phyloP scores from a whole-genome alignment of 2,797 vertebrate genomes.

The Myripristis jacobus region DNA sequence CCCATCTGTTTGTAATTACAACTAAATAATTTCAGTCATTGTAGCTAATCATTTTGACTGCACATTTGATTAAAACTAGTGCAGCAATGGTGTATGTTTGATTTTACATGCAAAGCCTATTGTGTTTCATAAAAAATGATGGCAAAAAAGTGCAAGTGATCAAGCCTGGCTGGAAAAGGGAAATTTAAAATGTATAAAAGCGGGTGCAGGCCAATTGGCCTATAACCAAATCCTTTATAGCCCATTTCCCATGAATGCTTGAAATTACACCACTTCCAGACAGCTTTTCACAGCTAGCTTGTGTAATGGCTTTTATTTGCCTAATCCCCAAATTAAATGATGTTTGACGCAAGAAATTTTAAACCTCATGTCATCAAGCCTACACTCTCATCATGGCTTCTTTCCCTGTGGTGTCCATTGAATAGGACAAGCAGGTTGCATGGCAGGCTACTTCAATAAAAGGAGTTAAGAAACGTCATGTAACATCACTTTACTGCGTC shows the following conservation, averaged over 20 bases:
- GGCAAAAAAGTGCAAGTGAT: slow-evolving; percentile 32
- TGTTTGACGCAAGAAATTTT: slow-evolving; percentile 89
- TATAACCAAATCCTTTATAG: slow-evolving; percentile 84
- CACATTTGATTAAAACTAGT: slow-evolving; percentile 99
- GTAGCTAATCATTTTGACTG: slow-evolving; percentile 99
- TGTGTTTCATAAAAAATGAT: slow-evolving; percentile 35
- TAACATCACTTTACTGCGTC: slow-evolving; percentile 82
- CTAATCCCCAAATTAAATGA: slow-evolving; percentile 96
- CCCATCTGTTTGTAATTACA: slow-evolving; percentile 99
- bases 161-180: slow-evolving; percentile 33
- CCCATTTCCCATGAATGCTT: slow-evolving; percentile 92
- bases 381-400: slow-evolving; percentile 92
- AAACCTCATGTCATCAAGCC: slow-evolving; percentile 87
- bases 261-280: slow-evolving; percentile 90
- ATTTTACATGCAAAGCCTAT: slow-evolving; percentile 51
- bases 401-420: slow-evolving; percentile 98
- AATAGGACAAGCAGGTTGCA: slow-evolving; percentile 93
- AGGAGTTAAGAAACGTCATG: slow-evolving; percentile 91
- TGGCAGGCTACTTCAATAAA: slow-evolving; percentile 91
- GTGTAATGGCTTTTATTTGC: slow-evolving; percentile 92
- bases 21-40: slow-evolving; percentile 98
- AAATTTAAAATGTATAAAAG: slow-evolving; percentile 41
- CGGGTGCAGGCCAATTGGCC: slow-evolving; percentile 48
- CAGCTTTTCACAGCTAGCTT: slow-evolving; percentile 85
- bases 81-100: slow-evolving; percentile 77